Evolutionary conservation across 2,113 vertebrate species (phyloP).

Genomic region (Clarias gariepinus): DNA sequence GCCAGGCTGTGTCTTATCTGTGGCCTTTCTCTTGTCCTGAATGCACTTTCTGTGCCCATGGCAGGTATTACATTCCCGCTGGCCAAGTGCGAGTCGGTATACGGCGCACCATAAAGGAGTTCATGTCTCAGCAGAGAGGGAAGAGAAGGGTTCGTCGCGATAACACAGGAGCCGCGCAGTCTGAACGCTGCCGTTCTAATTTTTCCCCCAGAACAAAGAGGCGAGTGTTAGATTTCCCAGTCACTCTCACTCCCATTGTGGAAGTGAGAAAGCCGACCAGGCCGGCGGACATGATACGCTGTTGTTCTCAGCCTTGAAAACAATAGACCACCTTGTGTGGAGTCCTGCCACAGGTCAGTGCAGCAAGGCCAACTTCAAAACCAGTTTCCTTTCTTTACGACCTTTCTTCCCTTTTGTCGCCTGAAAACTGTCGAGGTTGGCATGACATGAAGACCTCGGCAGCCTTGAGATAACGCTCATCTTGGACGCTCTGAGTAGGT

Average conservation of each 20-base stretch:
- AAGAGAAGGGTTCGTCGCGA: constrained; percentile 74
- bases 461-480: constrained; percentile 80
- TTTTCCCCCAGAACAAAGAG: constrained; percentile 77
- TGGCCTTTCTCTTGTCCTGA: constrained; percentile 47
- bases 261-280: constrained; percentile 62
- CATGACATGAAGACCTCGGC: constrained; percentile 73
- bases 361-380: constrained; percentile 60
- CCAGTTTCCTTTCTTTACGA: constrained; percentile 37
- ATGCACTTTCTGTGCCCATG: constrained; percentile 54
- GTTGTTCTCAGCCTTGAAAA: constrained; percentile 62
- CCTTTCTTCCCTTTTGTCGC: constrained; percentile 38
- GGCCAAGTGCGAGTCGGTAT: constrained; percentile 50
- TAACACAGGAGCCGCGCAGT: constrained; percentile 80
- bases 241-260: constrained; percentile 71
- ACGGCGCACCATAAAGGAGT: constrained; percentile 54
- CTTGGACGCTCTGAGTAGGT: constrained; percentile 74
- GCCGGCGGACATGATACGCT: constrained; percentile 58
- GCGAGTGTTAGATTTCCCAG: constrained; percentile 79
- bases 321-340: constrained; percentile 65
- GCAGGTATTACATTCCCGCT: constrained; percentile 66
- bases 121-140: constrained; percentile 47
- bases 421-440: constrained; percentile 61
- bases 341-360: constrained; percentile 62
- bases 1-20: constrained; percentile 55
- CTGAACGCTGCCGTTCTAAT: constrained; percentile 73